Conservation (phyloP, 2,113 vertebrate genomes). For the Hiodon tergisus region DNA sequence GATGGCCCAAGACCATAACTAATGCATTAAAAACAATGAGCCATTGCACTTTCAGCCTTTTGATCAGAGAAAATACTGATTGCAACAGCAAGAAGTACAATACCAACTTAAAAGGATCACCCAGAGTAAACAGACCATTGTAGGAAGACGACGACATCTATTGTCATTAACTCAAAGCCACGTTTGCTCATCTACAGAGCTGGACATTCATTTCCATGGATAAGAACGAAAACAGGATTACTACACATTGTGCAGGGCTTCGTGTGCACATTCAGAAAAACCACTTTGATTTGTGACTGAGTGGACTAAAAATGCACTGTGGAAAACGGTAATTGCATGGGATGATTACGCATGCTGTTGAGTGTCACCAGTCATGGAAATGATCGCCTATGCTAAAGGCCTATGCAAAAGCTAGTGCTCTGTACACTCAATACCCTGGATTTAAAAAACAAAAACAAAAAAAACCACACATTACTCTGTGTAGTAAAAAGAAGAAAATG, state of each 20-base stretch:
- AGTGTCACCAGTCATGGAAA: too few relatives aligned
- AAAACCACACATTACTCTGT: too few relatives aligned
- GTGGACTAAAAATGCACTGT: neutral
- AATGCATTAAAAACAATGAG: neutral
- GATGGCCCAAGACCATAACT: neutral
- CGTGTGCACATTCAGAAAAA: neutral
- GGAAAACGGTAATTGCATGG: neutral
- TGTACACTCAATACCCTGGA: too few relatives aligned
- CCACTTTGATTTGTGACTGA: neutral
- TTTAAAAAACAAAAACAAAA: too few relatives aligned
- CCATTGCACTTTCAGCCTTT: neutral
- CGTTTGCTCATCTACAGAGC: neutral
- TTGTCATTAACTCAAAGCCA: neutral
- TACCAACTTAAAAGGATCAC: slow-evolving; percentile 6
- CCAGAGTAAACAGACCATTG: slow-evolving; percentile 20
- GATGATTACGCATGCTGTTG: neutral
- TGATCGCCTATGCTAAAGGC: too few relatives aligned
- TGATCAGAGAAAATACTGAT: neutral
- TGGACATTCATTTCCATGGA: neutral
- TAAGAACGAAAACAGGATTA: neutral
- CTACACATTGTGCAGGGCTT: neutral
- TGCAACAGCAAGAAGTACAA: neutral
- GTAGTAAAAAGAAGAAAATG: too few relatives aligned
- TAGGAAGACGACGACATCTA: too few relatives aligned
- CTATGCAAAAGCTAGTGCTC: too few relatives aligned